phyloP scores from a whole-genome alignment of 2,888 invertebrate genomes.

The Scrobipalpa costella region DNA sequence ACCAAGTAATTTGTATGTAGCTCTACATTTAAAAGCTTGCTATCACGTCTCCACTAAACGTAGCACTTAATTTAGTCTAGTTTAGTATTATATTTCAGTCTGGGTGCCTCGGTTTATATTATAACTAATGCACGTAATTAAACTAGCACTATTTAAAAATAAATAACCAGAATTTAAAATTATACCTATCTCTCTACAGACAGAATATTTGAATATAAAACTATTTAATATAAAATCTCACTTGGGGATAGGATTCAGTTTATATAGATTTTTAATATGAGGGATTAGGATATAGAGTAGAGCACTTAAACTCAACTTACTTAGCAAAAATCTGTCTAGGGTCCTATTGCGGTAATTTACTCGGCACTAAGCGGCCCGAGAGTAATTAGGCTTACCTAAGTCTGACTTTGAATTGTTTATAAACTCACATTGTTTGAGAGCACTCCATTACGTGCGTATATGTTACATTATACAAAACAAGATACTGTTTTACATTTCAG shows the following conservation, averaged over 20 bases:
- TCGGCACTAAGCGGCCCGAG: conserved; percentile 14
- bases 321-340: conserved; percentile 5
- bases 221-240: too few relatives aligned
- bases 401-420: conserved; percentile 15
- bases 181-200: too few relatives aligned
- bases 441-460: background rate
- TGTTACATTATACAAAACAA: conserved; percentile 12
- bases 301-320: background rate
- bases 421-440: conserved; percentile 5
- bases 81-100: background rate
- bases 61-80: background rate
- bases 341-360: conserved; percentile 15
- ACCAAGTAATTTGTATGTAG: too few relatives aligned
- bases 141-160: too few relatives aligned
- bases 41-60: background rate
- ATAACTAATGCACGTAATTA: background rate
- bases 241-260: too few relatives aligned
- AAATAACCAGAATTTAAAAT: too few relatives aligned
- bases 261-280: too few relatives aligned
- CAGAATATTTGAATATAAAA: too few relatives aligned
- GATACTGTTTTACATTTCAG: conserved; percentile 14
- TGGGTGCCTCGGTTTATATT: background rate
- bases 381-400: conserved; percentile 14
- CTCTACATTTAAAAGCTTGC: too few relatives aligned
- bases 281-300: too few relatives aligned